Conservation (phyloP, 2,797 vertebrate genomes). For the Clarias fuscus region DNA sequence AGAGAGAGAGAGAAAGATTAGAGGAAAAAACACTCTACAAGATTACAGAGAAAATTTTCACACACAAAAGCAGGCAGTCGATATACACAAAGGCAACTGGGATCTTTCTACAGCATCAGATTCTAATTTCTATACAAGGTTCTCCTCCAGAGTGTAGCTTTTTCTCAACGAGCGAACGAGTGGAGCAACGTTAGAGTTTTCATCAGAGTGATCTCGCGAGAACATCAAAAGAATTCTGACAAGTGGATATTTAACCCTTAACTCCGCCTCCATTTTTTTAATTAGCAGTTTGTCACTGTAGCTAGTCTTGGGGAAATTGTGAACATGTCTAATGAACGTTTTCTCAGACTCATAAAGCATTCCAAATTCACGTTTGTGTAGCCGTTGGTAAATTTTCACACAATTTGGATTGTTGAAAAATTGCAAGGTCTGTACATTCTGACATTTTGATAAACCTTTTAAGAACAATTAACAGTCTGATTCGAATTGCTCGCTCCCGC, state of each 20-base stretch:
- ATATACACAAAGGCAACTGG: slow-evolving; percentile 99
- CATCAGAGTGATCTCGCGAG: background rate
- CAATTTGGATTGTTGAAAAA: background rate
- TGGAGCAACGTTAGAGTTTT: background rate
- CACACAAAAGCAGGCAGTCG: slow-evolving; percentile 99
- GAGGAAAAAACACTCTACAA: slow-evolving; percentile 91
- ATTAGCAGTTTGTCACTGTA: background rate
- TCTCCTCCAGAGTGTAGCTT: slow-evolving; percentile 78
- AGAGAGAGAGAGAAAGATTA: background rate
- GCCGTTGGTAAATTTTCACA: background rate
- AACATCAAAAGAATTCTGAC: slow-evolving; percentile 3
- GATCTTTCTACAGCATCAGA: slow-evolving; percentile 99
- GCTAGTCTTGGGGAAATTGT: background rate
- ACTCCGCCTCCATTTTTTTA: background rate
- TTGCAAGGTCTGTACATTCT: background rate
- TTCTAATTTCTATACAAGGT: slow-evolving; percentile 98
- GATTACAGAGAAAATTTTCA: slow-evolving; percentile 92
- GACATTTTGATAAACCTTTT: background rate
- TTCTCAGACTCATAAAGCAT: background rate
- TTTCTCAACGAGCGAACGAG: slow-evolving; percentile 45
- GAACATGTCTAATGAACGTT: background rate
- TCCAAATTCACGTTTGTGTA: too few species aligned
- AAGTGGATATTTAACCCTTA: too few species aligned
- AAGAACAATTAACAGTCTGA: background rate
- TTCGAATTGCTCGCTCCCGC: too few species aligned